Evolutionary conservation across 1,140 invertebrate species (phyloP).

Genomic region (Xylocopa sonorina): DNA sequence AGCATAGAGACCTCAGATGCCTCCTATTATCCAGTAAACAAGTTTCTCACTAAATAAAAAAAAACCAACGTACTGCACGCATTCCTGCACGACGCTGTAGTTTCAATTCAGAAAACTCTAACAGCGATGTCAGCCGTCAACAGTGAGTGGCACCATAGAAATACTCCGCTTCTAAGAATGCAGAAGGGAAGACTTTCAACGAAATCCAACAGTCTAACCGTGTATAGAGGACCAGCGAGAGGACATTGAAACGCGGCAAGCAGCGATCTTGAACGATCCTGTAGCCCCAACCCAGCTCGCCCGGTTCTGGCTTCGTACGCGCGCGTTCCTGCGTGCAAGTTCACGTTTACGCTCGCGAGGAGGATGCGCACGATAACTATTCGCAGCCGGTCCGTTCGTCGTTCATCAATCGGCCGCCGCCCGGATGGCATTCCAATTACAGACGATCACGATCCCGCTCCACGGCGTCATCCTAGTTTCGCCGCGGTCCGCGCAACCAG

Average conservation of each 20-base stretch:
- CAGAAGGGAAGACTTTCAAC: no score
- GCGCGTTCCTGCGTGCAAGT: not conserved
- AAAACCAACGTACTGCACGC: no score
- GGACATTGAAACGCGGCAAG: no score
- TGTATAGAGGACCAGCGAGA: no score
- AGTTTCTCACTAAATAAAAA: no score
- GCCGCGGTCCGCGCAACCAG: not conserved
- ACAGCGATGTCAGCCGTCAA: no score
- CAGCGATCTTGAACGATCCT: not conserved
- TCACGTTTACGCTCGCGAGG: not conserved
- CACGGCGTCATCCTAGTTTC: conserved; percentile 35
- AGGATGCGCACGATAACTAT: conserved; percentile 19
- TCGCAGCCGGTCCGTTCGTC: conserved; percentile 16
- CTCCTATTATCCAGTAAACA: no score
- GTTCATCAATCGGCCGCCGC: conserved; percentile 35
- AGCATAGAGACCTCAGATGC: not conserved
- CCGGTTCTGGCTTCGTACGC: not conserved
- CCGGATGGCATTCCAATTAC: conserved; percentile 42
- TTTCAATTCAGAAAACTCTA: no score
- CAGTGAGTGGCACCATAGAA: no score
- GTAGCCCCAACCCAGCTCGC: not conserved
- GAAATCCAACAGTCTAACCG: no score
- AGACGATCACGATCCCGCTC: conserved; percentile 26
- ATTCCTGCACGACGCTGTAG: no score
- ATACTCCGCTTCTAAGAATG: no score